Percentiles rank a stretch among this genome's conserved stretches.
phyloP scores from a whole-genome alignment of 1,140 invertebrate species.

The Cecropterus lyciades region DNA sequence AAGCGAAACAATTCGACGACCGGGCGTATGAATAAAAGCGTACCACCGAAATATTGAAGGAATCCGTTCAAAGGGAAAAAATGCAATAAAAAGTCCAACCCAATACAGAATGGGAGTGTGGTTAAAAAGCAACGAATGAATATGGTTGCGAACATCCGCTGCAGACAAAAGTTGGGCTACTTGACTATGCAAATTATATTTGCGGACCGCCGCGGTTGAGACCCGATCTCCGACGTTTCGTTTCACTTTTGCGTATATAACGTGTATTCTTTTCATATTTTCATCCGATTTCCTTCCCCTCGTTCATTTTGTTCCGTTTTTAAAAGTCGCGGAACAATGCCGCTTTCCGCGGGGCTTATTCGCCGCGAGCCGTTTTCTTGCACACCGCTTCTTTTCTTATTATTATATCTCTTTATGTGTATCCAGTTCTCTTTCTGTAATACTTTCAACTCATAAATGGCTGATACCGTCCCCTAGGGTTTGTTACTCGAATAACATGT shows the following conservation, averaged over 20 bases:
- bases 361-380: constrained; percentile 80
- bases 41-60: constrained; percentile 82
- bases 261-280: constrained; percentile 84
- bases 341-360: constrained; percentile 74
- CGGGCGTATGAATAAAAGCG: constrained; percentile 79
- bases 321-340: constrained; percentile 82
- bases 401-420: constrained; percentile 75
- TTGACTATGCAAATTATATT: constrained; percentile 84
- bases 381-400: constrained; percentile 77
- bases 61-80: constrained; percentile 83
- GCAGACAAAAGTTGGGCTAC: constrained; percentile 82
- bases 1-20: constrained; percentile 78
- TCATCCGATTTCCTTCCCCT: constrained; percentile 84
- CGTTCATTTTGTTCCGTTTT: constrained; percentile 81
- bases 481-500: constrained; percentile 80
- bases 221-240: constrained; percentile 75
- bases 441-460: constrained; percentile 82
- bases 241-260: constrained; percentile 78
- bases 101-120: constrained; percentile 80
- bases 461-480: constrained; percentile 78
- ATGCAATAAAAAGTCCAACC: constrained; percentile 80
- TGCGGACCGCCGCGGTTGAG: constrained; percentile 77
- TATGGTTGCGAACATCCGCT: constrained; percentile 80
- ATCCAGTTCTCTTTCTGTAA: constrained; percentile 81
- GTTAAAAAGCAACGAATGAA: constrained; percentile 82